These are phyloP conservation scores for Tyria jacobaeae DNA, from an alignment of 2,888 invertebrate species.

Conservation along the genomic window DNA sequence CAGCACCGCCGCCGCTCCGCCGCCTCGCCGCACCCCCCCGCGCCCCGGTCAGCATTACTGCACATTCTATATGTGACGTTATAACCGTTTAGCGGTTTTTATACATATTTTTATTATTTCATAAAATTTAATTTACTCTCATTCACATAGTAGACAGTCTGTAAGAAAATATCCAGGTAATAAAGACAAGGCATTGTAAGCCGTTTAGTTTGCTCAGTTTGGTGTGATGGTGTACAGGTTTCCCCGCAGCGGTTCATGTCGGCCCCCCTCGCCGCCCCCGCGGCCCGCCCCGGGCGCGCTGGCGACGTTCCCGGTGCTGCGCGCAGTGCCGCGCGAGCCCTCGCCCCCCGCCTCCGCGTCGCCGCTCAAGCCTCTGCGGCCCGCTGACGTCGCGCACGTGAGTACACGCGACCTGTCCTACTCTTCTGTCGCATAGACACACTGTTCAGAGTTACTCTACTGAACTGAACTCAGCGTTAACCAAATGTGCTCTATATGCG, in stretches of 20 bases:
- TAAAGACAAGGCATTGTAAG: too few relatives aligned
- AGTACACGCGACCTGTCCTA: not conserved
- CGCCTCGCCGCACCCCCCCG: constrained; percentile 12
- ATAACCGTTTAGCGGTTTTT: too few relatives aligned
- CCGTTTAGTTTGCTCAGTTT: too few relatives aligned
- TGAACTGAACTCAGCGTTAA: too few relatives aligned
- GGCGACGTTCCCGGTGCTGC: constrained; percentile 28
- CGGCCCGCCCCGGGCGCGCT: constrained; percentile 28
- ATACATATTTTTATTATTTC: too few relatives aligned
- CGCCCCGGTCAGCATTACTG: too few relatives aligned
- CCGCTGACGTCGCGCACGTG: constrained; percentile 52
- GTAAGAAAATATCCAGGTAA: too few relatives aligned
- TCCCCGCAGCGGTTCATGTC: constrained; percentile 16
- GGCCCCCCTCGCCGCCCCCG: constrained; percentile 27
- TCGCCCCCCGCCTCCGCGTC: constrained; percentile 48
- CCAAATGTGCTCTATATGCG: too few relatives aligned
- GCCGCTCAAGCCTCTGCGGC: constrained; percentile 52
- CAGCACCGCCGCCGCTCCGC: constrained; percentile 58
- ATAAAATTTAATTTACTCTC: too few relatives aligned
- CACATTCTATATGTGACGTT: too few relatives aligned
- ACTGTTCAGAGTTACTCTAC: not conserved
- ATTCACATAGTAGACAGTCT: too few relatives aligned
- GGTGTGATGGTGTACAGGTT: constrained; percentile 10
- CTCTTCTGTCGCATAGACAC: too few relatives aligned
- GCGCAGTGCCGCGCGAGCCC: constrained; percentile 50